These are phyloP conservation scores for Stigmatopora nigra DNA, from an alignment of 2,113 vertebrate genomes.

Conservation along the genomic window DNA sequence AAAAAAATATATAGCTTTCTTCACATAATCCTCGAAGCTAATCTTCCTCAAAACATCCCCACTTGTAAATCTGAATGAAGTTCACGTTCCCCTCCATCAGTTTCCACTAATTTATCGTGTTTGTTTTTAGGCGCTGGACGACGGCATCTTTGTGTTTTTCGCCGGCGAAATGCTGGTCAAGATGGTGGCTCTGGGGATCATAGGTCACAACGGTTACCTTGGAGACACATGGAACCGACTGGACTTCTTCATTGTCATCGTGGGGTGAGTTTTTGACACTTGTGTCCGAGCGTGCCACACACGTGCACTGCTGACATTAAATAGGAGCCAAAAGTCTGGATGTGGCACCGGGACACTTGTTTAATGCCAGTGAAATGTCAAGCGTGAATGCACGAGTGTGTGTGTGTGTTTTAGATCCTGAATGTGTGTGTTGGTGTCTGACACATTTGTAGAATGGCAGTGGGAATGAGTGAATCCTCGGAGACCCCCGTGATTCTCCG, in stretches of 20 bases:
- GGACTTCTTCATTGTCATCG: slow-evolving; percentile 98
- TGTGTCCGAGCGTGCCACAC: slow-evolving; percentile 8
- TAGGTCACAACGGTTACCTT: slow-evolving; percentile 94
- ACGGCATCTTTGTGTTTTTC: slow-evolving; percentile 79
- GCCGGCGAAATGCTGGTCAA: slow-evolving; percentile 97
- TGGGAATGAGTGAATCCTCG: slow-evolving; percentile 37
- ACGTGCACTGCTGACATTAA: slow-evolving; percentile 58
- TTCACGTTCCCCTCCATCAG: slow-evolving; percentile 41
- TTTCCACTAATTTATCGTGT: slow-evolving; percentile 42
- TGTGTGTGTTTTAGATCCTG: not conserved
- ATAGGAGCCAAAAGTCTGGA: slow-evolving; percentile 59
- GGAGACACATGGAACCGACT: slow-evolving; percentile 97
- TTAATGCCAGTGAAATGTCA: slow-evolving; percentile 78
- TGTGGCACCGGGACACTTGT: slow-evolving; percentile 61
- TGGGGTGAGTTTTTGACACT: slow-evolving; percentile 76
- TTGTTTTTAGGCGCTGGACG: slow-evolving; percentile 52
- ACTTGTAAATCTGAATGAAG: slow-evolving; percentile 33
- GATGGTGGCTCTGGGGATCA: slow-evolving; percentile 93
- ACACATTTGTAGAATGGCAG: slow-evolving; percentile 55
- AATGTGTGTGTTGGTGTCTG: not conserved
- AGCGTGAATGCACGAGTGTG: slow-evolving; percentile 49
- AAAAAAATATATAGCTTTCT: not conserved
- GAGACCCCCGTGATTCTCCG: slow-evolving; percentile 51
- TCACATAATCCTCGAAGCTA: not conserved
- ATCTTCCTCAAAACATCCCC: not conserved